Evolutionary conservation across 2,797 vertebrate genomes (phyloP).

Genomic region (Geotrypetes seraphini): DNA sequence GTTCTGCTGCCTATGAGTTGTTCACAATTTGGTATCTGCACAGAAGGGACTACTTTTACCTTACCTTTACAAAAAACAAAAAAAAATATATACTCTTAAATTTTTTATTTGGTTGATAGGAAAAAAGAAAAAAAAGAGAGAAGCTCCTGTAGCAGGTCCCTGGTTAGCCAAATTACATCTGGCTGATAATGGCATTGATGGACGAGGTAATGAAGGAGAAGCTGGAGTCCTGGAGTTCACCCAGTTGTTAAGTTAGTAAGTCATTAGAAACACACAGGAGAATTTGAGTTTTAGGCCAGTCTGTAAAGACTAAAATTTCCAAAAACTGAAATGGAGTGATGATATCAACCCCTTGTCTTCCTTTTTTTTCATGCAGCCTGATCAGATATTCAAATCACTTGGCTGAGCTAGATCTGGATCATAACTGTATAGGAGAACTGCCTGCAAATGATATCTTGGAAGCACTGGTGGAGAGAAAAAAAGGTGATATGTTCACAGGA

Average conservation of each 20-base stretch:
- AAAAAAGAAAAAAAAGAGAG: conserved; percentile 16
- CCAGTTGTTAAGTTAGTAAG: conserved; percentile 33
- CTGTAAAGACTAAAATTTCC: no score
- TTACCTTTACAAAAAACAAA: no score
- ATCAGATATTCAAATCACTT: conserved; percentile 30
- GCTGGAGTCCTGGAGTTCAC: conserved; percentile 23
- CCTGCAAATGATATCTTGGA: conserved; percentile 21
- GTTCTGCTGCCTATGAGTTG: no score
- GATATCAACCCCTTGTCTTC: no score
- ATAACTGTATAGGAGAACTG: conserved; percentile 31
- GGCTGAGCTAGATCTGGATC: conserved; percentile 39
- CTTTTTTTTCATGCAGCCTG: conserved; percentile 34
- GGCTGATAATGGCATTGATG: conserved; percentile 43
- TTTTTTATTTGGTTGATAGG: conserved; percentile 21
- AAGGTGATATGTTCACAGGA: conserved; percentile 18
- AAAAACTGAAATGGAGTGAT: no score
- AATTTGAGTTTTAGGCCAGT: not conserved
- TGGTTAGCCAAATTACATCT: conserved; percentile 42
- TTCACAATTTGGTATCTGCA: no score
- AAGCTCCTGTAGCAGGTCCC: conserved; percentile 11
- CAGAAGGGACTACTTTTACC: no score
- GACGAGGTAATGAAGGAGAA: conserved; percentile 19
- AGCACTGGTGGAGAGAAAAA: conserved; percentile 28
- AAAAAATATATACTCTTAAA: no score
- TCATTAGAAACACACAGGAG: not conserved